Evolutionary conservation across 2,797 vertebrate species (phyloP), one percentile per base, ranked within the genome.

Genomic region (Micropoecilia bifurca): DNA sequence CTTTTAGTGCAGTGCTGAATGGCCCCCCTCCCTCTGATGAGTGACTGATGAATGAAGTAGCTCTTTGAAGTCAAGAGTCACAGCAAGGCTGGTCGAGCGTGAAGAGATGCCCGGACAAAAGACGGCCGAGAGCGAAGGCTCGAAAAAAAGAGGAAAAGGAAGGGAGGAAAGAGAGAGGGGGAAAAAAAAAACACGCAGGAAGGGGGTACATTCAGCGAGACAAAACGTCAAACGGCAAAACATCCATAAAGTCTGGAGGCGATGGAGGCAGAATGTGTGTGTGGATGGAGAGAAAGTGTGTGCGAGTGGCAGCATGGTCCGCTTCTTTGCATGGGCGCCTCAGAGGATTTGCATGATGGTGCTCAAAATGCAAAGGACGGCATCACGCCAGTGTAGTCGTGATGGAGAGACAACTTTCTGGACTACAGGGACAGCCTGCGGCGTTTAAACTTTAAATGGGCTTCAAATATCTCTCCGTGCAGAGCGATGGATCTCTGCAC

Each of bases 21-120:
- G 83, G 91, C 86, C 90, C 83, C 75, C 33, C 91, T 90, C 89
- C 91, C 87, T 83, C 89, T 80, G 93, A 94, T 94, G 94, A 95
- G 91, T 93, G 94, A 93, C 93, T 95, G 95, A 92, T 95, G 95
- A 95, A 95, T 95, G 93, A 93, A 91, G 91, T 87, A 82, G 92
- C 92, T 89, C 94, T 95, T 95, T 96, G 95, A 95, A 95, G 94
- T 95, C 92, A 94, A 95, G 92, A 94, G 93, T 95, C 95, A 93
- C 92, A 83, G 92, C 92, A 90, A 88, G 93, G 91, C 93, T 63
- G 90, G 92, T 94, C 92, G 83, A 93, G 94, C 94, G 87, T 94
- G 92, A 95, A 94, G 93, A 90, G 90, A 92, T 82, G 87, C 76
- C 41, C 20, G 90, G 90, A 94, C 92, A 94, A 94, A 96, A 92